phyloP scores from a whole-genome alignment of 35 echinoderm and acorn worm genomes.

The Apostichopus parvimensis region DNA sequence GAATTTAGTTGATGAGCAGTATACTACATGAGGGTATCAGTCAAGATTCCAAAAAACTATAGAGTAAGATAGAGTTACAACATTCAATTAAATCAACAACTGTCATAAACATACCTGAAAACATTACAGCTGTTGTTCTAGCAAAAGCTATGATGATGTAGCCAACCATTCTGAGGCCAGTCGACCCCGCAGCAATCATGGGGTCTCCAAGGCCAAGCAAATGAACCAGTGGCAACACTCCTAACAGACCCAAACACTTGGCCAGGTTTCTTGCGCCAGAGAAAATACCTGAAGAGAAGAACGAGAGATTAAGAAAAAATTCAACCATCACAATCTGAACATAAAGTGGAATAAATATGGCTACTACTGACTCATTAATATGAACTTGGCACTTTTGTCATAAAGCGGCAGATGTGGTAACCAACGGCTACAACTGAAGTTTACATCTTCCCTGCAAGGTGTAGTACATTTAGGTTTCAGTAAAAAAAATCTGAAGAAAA shows the following conservation, averaged over 20 bases:
- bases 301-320: no score
- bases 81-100: no score
- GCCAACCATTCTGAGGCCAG: slow-evolving; percentile 62
- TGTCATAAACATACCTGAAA: slow-evolving; percentile 68
- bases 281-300: slow-evolving; percentile 63
- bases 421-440: no score
- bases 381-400: neutral
- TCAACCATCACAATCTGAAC: neutral
- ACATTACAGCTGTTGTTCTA: slow-evolving; percentile 61
- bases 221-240: slow-evolving; percentile 66
- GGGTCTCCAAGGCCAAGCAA: slow-evolving; percentile 55
- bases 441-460: no score
- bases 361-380: neutral
- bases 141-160: slow-evolving; percentile 82
- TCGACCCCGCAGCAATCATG: slow-evolving; percentile 53
- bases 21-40: no score
- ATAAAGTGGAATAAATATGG: neutral
- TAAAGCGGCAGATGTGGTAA: neutral
- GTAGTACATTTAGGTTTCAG: no score
- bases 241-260: slow-evolving; percentile 56
- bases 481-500: no score
- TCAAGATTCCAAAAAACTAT: no score
- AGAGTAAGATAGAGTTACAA: no score
- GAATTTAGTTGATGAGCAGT: no score
- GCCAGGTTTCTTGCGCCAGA: slow-evolving; percentile 67